Evolutionary conservation across 2,888 invertebrate genomes (phyloP).

Genomic region (Alentia gelatinosa): DNA sequence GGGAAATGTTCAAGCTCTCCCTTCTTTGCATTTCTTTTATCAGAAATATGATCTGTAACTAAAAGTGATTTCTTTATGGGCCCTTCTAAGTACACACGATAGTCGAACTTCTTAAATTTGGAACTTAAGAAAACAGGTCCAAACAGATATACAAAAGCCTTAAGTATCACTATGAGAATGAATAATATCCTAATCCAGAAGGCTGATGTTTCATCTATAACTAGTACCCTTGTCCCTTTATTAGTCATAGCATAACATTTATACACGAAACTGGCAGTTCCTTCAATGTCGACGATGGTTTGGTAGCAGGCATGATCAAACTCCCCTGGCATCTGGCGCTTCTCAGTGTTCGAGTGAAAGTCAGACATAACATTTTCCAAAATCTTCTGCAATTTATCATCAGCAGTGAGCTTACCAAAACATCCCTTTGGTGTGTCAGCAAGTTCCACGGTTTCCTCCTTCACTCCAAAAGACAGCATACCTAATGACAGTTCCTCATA

Average conservation of each 20-base stretch:
- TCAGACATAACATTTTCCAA: slow-evolving; percentile 67
- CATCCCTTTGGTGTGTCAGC: slow-evolving; percentile 56
- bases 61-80: slow-evolving; percentile 62
- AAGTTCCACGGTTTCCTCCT: slow-evolving; percentile 66
- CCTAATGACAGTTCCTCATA: slow-evolving; percentile 75
- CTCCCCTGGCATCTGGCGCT: background rate
- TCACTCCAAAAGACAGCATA: slow-evolving; percentile 75
- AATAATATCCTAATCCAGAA: slow-evolving; percentile 75
- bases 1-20: slow-evolving; percentile 60
- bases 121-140: slow-evolving; percentile 73
- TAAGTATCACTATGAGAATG: slow-evolving; percentile 72
- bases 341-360: slow-evolving; percentile 57
- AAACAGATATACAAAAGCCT: slow-evolving; percentile 73
- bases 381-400: slow-evolving; percentile 48
- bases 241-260: slow-evolving; percentile 70
- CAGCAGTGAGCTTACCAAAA: slow-evolving; percentile 52
- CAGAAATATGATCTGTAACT: slow-evolving; percentile 57
- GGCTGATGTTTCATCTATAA: slow-evolving; percentile 69
- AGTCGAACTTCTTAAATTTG: slow-evolving; percentile 74
- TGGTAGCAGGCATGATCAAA: slow-evolving; percentile 69
- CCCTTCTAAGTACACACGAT: slow-evolving; percentile 67
- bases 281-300: slow-evolving; percentile 66
- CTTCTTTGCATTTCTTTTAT: background rate
- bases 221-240: slow-evolving; percentile 64
- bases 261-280: slow-evolving; percentile 71